Evolutionary conservation across 2,888 invertebrate species (phyloP), one percentile per base, ranked within the genome.

Genomic region (Xestia sexstrigata): DNA sequence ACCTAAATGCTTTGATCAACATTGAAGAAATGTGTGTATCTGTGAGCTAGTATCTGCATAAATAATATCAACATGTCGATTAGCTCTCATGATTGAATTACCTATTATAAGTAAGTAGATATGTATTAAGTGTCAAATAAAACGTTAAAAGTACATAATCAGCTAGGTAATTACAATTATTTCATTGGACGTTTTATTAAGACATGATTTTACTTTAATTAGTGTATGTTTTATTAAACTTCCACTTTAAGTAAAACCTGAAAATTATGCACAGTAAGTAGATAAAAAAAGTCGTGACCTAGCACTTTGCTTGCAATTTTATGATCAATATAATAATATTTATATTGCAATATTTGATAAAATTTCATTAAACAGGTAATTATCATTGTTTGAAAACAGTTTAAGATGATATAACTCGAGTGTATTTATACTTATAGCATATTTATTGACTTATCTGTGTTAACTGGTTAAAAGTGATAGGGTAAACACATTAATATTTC

Each of bases 331-430:
- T 5, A 55, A 55, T 58, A 82, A 67, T 87, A 69, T 74, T 78
- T 74, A 55, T 63, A 74, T 52, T 88, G 81, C 83, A 87, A 87
- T 81, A 76, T 73, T 80, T 17, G 85, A 89, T 87, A 89, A 78
- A 39, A 75, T 84, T 79, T 80, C 81, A 77, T 73, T 77, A 73
- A 65, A 35, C 70, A 69, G 68, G 70, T 87, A 79, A 79, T 87
- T 84, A 84, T 72, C 60, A 67, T 67, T 82, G 70, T 75, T 78
- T 84, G 73, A 78, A 70, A 74, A 72, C 69, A 72, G 23, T 74
- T 63, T 58, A 26, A 82, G 73, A 83, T 74, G n/a, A 45, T 26
- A 13, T 39, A 23, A 39, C 8, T 73, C 17, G 6, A 11, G 26
- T 45, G 11, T 70, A 58, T 68, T 58, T 30, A 35, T 35, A 26